Percentiles rank a stretch among this genome's conserved stretches.
phyloP scores from a whole-genome alignment of 2,888 invertebrate genomes.

The Tinea pellionella region DNA sequence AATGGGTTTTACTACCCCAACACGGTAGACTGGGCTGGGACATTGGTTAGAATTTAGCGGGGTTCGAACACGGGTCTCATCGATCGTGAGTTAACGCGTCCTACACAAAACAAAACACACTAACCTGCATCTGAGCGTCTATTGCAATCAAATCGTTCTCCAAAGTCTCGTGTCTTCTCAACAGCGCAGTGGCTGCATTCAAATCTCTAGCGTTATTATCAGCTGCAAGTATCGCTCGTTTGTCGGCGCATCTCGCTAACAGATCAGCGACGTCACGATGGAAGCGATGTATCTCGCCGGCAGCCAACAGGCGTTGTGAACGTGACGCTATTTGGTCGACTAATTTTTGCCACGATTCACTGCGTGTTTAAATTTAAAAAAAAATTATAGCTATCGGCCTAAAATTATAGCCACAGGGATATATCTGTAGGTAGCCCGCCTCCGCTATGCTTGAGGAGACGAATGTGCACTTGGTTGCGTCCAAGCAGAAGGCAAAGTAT shows the following conservation, averaged over 20 bases:
- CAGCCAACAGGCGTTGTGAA: slow-evolving; percentile 89
- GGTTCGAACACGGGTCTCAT: no score
- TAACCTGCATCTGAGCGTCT: slow-evolving; percentile 86
- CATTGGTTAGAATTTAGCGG: no score
- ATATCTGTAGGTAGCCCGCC: no score
- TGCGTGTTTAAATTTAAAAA: slow-evolving; percentile 36
- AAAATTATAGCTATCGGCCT: no score
- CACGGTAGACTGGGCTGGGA: no score
- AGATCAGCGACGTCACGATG: slow-evolving; percentile 96
- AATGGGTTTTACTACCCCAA: no score
- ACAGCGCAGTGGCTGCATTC: slow-evolving; percentile 84
- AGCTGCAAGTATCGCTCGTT: slow-evolving; percentile 85
- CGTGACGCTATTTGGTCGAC: slow-evolving; percentile 88
- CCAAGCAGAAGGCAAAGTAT: no score
- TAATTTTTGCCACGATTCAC: slow-evolving; percentile 88
- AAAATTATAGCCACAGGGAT: no score
- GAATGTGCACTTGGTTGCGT: no score
- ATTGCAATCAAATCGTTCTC: slow-evolving; percentile 93
- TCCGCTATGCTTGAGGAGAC: no score
- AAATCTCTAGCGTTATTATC: slow-evolving; percentile 79
- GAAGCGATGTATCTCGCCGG: slow-evolving; percentile 97
- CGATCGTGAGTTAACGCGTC: neutral
- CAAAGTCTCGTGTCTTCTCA: slow-evolving; percentile 90
- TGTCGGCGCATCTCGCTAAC: slow-evolving; percentile 86
- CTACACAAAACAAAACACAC: no score